phyloP scores from a whole-genome alignment of 2,888 invertebrate genomes.

The Lasioglossum morio region DNA sequence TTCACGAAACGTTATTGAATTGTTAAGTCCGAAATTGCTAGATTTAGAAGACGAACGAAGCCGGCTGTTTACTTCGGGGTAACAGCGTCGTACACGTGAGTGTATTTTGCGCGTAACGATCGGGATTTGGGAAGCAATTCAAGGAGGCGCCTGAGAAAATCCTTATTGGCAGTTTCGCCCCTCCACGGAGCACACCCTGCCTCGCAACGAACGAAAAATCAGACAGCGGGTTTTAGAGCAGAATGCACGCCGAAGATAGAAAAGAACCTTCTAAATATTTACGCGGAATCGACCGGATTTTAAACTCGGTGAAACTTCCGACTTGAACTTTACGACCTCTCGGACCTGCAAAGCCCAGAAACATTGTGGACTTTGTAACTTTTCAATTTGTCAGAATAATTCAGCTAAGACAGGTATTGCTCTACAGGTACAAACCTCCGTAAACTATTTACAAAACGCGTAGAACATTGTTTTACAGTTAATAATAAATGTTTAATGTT shows the following conservation, averaged over 20 bases:
- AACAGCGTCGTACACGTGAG: neutral
- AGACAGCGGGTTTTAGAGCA: neutral
- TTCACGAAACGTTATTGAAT: neutral
- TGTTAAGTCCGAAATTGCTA: neutral
- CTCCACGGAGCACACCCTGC: neutral
- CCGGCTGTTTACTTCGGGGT: neutral
- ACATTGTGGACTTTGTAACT: neutral
- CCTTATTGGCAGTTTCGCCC: constrained; percentile 18
- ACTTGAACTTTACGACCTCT: constrained; percentile 12
- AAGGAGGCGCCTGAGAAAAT: neutral
- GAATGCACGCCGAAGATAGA: neutral
- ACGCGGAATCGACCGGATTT: constrained; percentile 2
- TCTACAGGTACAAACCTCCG: neutral
- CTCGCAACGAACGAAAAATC: neutral
- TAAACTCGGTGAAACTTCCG: neutral
- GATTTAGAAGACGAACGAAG: neutral
- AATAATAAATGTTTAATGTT: too few species aligned
- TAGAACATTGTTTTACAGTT: too few species aligned
- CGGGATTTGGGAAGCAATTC: constrained; percentile 12
- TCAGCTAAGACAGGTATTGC: neutral
- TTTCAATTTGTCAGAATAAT: neutral
- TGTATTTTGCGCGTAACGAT: neutral
- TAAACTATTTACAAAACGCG: neutral
- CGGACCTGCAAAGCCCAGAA: neutral
- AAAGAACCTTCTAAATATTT: constrained; percentile 18